phyloP scores from a whole-genome alignment of 2,888 invertebrate genomes.

The Gerris lacustris region DNA sequence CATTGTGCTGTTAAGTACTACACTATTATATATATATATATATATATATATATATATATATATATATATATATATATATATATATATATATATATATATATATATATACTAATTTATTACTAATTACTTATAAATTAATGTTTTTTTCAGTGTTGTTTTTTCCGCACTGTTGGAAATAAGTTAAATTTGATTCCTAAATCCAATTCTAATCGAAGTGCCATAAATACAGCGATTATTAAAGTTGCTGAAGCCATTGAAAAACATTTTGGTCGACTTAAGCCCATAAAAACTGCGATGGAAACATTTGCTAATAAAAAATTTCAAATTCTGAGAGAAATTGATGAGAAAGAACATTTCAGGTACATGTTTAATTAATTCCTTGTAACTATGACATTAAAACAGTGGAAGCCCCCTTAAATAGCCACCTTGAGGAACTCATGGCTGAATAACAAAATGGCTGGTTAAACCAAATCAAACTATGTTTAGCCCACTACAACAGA shows the following conservation, averaged over 20 bases:
- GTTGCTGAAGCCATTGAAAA: slow-evolving; percentile 59
- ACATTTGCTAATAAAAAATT: slow-evolving; percentile 49
- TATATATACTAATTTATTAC: too few relatives aligned
- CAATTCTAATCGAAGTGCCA: slow-evolving; percentile 41
- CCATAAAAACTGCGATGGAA: slow-evolving; percentile 52
- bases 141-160: slow-evolving; percentile 37
- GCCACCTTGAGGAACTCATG: too few relatives aligned
- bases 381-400: neutral
- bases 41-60: neutral
- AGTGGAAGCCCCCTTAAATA: too few relatives aligned
- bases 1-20: neutral
- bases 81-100: too few relatives aligned
- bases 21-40: neutral
- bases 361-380: slow-evolving; percentile 32
- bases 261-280: slow-evolving; percentile 55
- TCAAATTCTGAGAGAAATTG: slow-evolving; percentile 48
- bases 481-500: too few relatives aligned
- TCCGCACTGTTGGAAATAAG: slow-evolving; percentile 47
- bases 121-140: neutral
- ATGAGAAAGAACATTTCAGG: slow-evolving; percentile 52
- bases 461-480: too few relatives aligned
- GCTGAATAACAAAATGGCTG: too few relatives aligned
- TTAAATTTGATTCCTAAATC: slow-evolving; percentile 50
- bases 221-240: slow-evolving; percentile 38
- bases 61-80: too few relatives aligned